phyloP scores from a whole-genome alignment of 2,888 invertebrate species.

The Heliconius ismenius region DNA sequence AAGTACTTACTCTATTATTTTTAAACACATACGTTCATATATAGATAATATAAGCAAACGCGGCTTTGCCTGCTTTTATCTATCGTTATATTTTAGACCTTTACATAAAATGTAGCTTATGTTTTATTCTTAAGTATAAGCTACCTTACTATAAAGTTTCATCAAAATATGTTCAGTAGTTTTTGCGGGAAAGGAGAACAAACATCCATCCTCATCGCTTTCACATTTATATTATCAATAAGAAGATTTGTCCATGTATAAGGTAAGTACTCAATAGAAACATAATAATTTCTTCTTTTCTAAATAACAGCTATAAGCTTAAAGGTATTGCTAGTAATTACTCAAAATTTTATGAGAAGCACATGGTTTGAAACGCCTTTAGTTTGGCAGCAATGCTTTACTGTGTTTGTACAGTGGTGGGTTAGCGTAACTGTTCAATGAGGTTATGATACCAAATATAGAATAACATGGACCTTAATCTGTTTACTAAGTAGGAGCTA shows the following conservation, averaged over 20 bases:
- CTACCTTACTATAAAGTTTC: no score
- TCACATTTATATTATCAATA: no score
- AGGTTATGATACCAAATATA: conserved; percentile 46
- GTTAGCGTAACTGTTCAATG: conserved; percentile 40
- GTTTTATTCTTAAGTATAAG: no score
- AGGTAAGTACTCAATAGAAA: not conserved
- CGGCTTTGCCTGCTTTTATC: no score
- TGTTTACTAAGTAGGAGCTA: no score
- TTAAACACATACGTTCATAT: not conserved
- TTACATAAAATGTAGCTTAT: no score
- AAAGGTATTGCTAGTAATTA: conserved; percentile 45
- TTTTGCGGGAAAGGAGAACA: no score
- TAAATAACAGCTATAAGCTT: conserved; percentile 9
- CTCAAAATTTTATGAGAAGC: conserved; percentile 61
- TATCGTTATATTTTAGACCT: no score
- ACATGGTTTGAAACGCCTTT: conserved; percentile 58
- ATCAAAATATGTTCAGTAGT: no score
- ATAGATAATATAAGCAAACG: not conserved
- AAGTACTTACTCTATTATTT: not conserved
- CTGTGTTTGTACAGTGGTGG: conserved; percentile 67
- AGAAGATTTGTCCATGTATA: no score
- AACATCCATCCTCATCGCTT: no score
- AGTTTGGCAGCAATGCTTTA: conserved; percentile 56
- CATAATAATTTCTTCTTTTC: not conserved
- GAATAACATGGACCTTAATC: conserved; percentile 34